Evolutionary conservation across 2,888 invertebrate species (phyloP).

Genomic region (Rambutsinella grinnellia): DNA sequence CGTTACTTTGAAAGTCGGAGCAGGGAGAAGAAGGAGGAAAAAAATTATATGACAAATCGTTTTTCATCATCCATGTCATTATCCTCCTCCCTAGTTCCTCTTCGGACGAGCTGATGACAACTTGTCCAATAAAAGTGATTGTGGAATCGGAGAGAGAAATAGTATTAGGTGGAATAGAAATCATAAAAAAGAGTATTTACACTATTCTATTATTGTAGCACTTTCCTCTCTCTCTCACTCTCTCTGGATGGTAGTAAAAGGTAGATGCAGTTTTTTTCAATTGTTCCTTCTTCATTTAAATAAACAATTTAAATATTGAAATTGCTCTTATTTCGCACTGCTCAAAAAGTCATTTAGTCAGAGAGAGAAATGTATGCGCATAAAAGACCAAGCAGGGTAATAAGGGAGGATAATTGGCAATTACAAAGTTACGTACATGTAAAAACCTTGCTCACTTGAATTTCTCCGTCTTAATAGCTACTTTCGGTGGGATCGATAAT

Average conservation of each 20-base stretch:
- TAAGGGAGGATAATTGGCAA: slow-evolving; percentile 31
- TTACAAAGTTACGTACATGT: slow-evolving; percentile 17
- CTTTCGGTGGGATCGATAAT: background rate
- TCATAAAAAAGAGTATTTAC: no score
- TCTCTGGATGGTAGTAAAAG: no score
- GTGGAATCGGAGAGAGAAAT: no score
- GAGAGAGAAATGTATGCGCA: background rate
- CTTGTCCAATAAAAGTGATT: slow-evolving; percentile 1
- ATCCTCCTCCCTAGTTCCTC: background rate
- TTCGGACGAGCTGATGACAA: slow-evolving; percentile 13
- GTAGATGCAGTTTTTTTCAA: no score
- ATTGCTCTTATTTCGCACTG: background rate
- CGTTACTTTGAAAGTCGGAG: background rate
- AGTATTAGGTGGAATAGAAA: no score
- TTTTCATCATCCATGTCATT: slow-evolving; percentile 11
- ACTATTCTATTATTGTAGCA: no score
- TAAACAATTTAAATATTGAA: background rate
- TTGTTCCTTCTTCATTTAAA: no score
- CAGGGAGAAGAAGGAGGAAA: background rate
- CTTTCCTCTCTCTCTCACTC: no score
- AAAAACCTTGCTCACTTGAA: background rate
- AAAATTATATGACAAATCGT: slow-evolving; percentile 28
- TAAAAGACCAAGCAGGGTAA: background rate
- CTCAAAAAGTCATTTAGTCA: no score
- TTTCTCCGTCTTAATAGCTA: slow-evolving; percentile 3